A percentile compares a stretch with the other conserved stretches of the same genome.
These are phyloP conservation scores for Lasius platythorax DNA, from an alignment of 2,888 invertebrate genomes.

Conservation along the genomic window DNA sequence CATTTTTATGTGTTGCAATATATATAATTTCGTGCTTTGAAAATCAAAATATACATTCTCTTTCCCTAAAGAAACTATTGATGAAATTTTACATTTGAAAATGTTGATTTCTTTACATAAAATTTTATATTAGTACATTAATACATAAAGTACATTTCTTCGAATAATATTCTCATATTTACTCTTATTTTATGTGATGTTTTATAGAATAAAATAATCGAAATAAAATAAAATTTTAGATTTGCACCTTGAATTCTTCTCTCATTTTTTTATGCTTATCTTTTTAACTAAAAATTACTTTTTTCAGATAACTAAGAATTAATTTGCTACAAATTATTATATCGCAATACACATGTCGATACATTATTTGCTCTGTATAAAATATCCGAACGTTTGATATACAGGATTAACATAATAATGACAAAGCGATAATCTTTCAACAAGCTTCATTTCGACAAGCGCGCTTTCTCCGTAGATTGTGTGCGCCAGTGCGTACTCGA, in stretches of 20 bases:
- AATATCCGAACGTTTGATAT: not conserved
- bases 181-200: not conserved
- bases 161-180: not conserved
- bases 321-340: constrained; percentile 2
- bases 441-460: not conserved
- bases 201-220: not conserved
- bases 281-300: not conserved
- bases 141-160: not conserved
- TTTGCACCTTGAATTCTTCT: not conserved
- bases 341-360: not conserved
- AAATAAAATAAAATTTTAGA: not conserved
- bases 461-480: not conserved
- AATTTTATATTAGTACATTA: no score
- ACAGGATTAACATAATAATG: not conserved
- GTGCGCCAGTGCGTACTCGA: not conserved
- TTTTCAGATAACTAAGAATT: not conserved
- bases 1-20: not conserved
- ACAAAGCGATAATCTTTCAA: not conserved
- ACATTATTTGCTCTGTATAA: not conserved
- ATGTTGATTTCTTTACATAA: not conserved
- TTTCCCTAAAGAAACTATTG: not conserved
- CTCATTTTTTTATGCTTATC: not conserved
- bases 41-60: not conserved
- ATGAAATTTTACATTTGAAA: not conserved
- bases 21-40: not conserved